These are phyloP conservation scores for Chamaetylas fuelleborni DNA, from an alignment of 2,113 vertebrate species.

Conservation along the genomic window DNA sequence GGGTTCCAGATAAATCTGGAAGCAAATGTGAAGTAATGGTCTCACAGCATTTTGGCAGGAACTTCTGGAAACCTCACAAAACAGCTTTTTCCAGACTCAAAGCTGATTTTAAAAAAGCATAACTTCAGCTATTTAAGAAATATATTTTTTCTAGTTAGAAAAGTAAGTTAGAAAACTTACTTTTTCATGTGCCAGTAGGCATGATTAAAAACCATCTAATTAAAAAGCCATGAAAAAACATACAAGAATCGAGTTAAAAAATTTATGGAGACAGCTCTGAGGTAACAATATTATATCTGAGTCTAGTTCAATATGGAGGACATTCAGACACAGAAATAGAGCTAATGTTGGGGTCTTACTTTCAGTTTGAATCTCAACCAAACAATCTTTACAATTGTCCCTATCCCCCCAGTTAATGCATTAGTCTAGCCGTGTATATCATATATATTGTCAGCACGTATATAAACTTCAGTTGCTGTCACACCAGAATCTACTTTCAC, in stretches of 20 bases:
- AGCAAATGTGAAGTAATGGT: conserved; percentile 51
- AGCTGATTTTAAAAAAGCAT: conserved; percentile 5
- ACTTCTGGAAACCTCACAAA: conserved; percentile 40
- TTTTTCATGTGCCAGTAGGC: background rate
- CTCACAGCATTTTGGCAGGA: conserved; percentile 45
- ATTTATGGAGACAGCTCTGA: background rate
- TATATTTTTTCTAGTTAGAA: background rate
- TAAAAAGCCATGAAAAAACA: background rate
- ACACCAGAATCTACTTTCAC: background rate
- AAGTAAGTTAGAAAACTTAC: background rate
- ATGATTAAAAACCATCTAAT: background rate
- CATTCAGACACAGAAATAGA: background rate
- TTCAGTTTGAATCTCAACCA: background rate
- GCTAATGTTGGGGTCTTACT: background rate
- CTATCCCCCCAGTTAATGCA: accelerated
- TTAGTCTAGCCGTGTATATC: background rate
- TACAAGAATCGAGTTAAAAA: background rate
- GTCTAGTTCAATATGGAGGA: background rate
- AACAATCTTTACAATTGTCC: background rate
- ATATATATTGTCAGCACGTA: background rate
- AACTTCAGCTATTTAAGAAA: conserved; percentile 12
- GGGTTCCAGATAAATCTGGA: conserved; percentile 56
- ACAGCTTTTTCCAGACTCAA: conserved; percentile 34
- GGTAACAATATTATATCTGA: background rate
- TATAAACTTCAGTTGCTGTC: background rate